Base-by-base conservation (phyloP, 2,797 vertebrate species). In the Denticeps clupeoides region DNA sequence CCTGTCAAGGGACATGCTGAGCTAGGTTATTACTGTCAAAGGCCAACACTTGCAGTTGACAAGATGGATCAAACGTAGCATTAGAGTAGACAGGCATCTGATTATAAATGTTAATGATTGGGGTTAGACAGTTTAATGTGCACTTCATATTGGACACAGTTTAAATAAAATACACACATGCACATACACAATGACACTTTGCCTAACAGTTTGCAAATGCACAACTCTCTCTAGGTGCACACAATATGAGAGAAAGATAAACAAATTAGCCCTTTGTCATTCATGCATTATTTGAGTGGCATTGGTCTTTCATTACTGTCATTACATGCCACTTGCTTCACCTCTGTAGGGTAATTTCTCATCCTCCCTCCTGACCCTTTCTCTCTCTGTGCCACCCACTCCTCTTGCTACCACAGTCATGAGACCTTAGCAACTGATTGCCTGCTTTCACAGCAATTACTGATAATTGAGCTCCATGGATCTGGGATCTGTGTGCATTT, bases 221-320 rank as follows among this genome's bases (percentile, higher is more conserved):
- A n/a, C n/a, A n/a, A n/a, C 5, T 13, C 13, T 13, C 22, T 40
- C 19, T 2, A 24, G n/a, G n/a, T 23, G 6, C 21, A 23, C 21
- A 44, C n/a, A n/a, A 19, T 19, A 32, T 5, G 11, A 40, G 23
- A 15, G 47, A 42, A 47, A 38, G 23, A 49, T 47, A 24, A 47
- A 18, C 7, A 55, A 55, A 55, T 48, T 55, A 55, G 41, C 45
- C 29, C 26, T 22, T 4, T 49, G 28, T 50, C 49, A 29, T 56
- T 52, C 28, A 41, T 56, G 15, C 21, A 58, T 24, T 53, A 53
- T 56, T 56, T 49, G 42, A 45, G 29, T 49, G 45, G n/a, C 9
- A 28, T 49, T 56, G 49, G 26, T 46, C 21, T 49, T 48, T 24
- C 33, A 21, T 25, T 45, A 42, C 18, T 5, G 46, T 43, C 31